These are phyloP conservation scores for Acleris laterana DNA, from an alignment of 2,888 invertebrate species.

Conservation along the genomic window DNA sequence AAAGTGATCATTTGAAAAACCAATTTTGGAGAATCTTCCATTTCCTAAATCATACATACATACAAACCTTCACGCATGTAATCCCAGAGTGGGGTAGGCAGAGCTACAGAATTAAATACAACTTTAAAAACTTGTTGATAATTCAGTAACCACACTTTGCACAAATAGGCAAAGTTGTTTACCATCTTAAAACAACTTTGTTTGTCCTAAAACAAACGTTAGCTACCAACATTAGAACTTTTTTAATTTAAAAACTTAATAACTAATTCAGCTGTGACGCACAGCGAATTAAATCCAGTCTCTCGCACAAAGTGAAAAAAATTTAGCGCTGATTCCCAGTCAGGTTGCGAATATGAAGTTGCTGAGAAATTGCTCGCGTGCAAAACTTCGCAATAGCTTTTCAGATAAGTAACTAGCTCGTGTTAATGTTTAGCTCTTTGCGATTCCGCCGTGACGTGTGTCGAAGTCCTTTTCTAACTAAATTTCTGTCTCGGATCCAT, in stretches of 20 bases:
- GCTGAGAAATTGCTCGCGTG: conserved; percentile 59
- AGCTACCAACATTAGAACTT: not conserved
- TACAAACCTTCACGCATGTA: too few relatives aligned
- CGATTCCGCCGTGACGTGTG: conserved; percentile 66
- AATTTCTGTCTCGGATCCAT: conserved; percentile 76
- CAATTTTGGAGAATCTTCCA: too few relatives aligned
- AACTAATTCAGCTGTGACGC: conserved; percentile 16
- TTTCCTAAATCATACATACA: too few relatives aligned
- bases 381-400: conserved; percentile 74
- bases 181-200: too few relatives aligned
- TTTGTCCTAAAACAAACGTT: too few relatives aligned
- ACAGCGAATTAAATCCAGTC: conserved; percentile 21
- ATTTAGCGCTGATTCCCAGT: conserved; percentile 26
- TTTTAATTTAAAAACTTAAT: conserved; percentile 24
- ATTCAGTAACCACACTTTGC: too few relatives aligned
- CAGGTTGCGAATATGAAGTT: conserved; percentile 54
- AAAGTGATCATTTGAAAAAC: too few relatives aligned
- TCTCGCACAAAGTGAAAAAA: conserved; percentile 29
- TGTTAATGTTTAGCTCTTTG: conserved; percentile 78
- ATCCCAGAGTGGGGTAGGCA: too few relatives aligned
- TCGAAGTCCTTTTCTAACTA: conserved; percentile 77
- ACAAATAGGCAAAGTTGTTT: too few relatives aligned
- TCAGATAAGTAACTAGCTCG: conserved; percentile 75
- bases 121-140: too few relatives aligned
- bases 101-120: too few relatives aligned